Conservation (phyloP, 2,797 vertebrate species). For the Pogoniulus pusillus region DNA sequence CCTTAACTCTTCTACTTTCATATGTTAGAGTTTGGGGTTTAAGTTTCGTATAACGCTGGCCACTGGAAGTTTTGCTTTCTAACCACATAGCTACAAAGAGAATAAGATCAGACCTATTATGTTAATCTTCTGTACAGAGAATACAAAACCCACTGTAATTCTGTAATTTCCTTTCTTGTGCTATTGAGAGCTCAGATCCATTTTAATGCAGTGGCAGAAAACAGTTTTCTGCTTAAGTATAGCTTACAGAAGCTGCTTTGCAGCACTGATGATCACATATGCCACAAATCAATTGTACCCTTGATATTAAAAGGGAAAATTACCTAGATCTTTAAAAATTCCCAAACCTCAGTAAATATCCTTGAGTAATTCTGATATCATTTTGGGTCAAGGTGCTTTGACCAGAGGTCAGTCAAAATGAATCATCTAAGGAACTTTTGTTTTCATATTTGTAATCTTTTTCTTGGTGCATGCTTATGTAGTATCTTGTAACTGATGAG, state of each 20-base stretch:
- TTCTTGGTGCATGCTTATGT: neutral
- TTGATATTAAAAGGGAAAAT: conserved; percentile 6
- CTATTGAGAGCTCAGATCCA: neutral
- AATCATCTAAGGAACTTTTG: conserved; percentile 1
- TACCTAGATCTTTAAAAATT: conserved; percentile 28
- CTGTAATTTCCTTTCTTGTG: conserved; percentile 15
- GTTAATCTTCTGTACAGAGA: neutral
- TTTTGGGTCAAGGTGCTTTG: neutral
- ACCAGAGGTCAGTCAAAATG: neutral
- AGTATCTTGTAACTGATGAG: neutral
- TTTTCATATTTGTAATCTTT: neutral
- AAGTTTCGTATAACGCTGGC: neutral
- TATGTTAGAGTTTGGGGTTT: neutral
- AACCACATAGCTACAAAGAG: neutral
- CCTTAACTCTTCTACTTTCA: neutral
- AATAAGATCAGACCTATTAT: neutral
- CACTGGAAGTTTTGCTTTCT: neutral
- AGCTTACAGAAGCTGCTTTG: neutral
- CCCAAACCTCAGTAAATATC: conserved; percentile 7
- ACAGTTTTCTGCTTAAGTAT: neutral
- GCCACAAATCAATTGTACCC: conserved; percentile 31
- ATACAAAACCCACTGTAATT: conserved; percentile 13
- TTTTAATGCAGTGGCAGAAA: conserved; percentile 10
- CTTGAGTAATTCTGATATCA: conserved; percentile 22
- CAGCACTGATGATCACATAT: neutral